phyloP scores from a whole-genome alignment of 2,888 invertebrate species.

The Congeria kusceri region DNA sequence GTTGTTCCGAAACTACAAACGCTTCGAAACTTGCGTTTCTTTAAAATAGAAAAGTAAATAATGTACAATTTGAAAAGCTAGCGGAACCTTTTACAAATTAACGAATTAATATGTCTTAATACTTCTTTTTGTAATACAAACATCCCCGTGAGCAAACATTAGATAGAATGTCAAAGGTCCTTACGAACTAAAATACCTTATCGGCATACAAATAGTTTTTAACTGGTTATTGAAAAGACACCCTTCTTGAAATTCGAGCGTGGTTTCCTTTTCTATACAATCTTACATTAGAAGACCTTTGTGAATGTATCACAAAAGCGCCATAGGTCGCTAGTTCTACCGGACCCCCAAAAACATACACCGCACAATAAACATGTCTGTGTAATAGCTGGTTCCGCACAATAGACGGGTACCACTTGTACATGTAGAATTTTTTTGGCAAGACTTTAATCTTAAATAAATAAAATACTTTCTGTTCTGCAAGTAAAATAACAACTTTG shows the following conservation, averaged over 20 bases:
- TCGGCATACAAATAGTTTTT: conserved; percentile 19
- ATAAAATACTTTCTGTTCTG: too few species aligned
- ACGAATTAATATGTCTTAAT: conserved; percentile 56
- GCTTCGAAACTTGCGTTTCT: not conserved
- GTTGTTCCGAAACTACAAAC: not conserved
- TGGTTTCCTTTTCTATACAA: conserved; percentile 48
- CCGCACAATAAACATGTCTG: conserved; percentile 48
- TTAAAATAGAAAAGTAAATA: conserved; percentile 34
- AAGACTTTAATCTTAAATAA: too few species aligned
- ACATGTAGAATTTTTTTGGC: too few species aligned
- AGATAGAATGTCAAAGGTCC: conserved; percentile 44
- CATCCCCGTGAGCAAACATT: conserved; percentile 19
- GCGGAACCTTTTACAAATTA: conserved; percentile 29
- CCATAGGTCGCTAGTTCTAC: conserved; percentile 31
- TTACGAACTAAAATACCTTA: conserved; percentile 43
- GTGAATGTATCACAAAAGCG: conserved; percentile 32
- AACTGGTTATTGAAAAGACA: conserved; percentile 38
- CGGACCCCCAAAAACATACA: conserved; percentile 48
- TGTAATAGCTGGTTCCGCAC: conserved; percentile 4
- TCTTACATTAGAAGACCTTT: conserved; percentile 34
- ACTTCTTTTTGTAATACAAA: conserved; percentile 39
- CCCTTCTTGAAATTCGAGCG: conserved; percentile 47
- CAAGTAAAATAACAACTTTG: too few species aligned
- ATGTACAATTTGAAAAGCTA: conserved; percentile 24
- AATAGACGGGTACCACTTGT: too few species aligned